These are phyloP conservation scores for Sebastes elongatus DNA, from an alignment of 2,797 vertebrate species.

Conservation along the genomic window DNA sequence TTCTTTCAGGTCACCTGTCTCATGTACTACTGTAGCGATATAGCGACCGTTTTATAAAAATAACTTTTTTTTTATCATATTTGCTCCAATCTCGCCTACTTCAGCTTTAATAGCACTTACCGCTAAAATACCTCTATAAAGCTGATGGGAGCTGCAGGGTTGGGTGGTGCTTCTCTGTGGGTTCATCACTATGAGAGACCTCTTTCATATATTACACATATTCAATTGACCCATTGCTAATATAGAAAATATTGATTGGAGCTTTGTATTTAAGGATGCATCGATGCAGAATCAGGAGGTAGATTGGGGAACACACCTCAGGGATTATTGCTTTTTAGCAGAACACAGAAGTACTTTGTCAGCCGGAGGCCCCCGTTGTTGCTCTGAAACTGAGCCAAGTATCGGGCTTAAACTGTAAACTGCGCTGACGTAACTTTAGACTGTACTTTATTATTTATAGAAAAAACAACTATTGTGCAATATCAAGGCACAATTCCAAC, in stretches of 20 bases:
- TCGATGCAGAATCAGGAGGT: neutral
- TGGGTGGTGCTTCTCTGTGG: neutral
- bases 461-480: neutral
- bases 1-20: accelerated
- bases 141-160: neutral
- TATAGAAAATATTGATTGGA: neutral
- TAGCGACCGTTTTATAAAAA: too few species aligned
- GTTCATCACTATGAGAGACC: neutral
- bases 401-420: neutral
- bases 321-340: neutral
- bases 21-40: accelerated
- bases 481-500: neutral
- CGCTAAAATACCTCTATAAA: neutral
- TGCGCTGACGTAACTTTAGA: neutral
- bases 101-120: too few species aligned
- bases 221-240: neutral
- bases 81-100: too few species aligned
- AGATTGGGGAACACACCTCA: neutral
- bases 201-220: neutral
- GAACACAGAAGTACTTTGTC: neutral
- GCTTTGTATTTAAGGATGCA: neutral
- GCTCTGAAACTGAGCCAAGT: neutral
- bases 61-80: accelerated
- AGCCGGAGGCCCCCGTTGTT: neutral
- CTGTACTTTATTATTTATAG: neutral